Evolutionary conservation across 2,113 vertebrate species (phyloP).

Genomic region (Gambusia holbrooki): DNA sequence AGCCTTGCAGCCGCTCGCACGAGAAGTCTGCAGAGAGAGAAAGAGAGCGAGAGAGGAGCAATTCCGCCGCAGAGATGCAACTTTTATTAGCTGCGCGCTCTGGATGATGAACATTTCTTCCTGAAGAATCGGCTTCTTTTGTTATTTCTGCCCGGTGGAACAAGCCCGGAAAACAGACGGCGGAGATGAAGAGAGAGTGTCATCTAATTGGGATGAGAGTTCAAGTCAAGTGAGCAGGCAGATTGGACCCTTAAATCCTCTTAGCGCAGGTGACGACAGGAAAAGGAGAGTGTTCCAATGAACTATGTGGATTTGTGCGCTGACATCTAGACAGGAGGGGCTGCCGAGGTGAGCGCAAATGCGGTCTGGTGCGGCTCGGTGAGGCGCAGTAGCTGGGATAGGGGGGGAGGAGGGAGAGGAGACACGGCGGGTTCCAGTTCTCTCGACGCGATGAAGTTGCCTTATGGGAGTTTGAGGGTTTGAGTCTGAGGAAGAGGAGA

Average conservation of each 20-base stretch:
- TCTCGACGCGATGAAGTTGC: constrained; percentile 58
- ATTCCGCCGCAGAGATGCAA: constrained; percentile 31
- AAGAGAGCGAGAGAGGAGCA: constrained; percentile 25
- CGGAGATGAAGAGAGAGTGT: constrained; percentile 53
- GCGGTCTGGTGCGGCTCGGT: constrained; percentile 10
- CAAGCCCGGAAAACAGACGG: constrained; percentile 24
- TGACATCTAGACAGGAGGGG: constrained; percentile 15
- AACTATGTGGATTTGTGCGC: constrained; percentile 31
- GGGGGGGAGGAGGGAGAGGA: neutral
- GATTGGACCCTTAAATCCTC: constrained; percentile 80
- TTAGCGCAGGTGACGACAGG: constrained; percentile 74
- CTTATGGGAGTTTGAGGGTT: constrained; percentile 55
- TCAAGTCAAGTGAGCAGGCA: constrained; percentile 77
- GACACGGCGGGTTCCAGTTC: constrained; percentile 20
- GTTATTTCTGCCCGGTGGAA: constrained; percentile 1
- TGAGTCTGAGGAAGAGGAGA: constrained; percentile 27
- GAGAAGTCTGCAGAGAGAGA: constrained; percentile 36
- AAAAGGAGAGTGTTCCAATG: constrained; percentile 51
- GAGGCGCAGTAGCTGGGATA: neutral
- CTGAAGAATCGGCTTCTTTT: neutral
- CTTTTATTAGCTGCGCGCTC: constrained; percentile 23
- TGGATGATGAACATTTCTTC: neutral
- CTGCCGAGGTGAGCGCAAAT: constrained; percentile 43
- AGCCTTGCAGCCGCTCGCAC: constrained; percentile 43
- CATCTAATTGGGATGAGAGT: constrained; percentile 79